Base-by-base conservation (phyloP, 2,797 vertebrate genomes). In the Hydrophis major region DNA sequence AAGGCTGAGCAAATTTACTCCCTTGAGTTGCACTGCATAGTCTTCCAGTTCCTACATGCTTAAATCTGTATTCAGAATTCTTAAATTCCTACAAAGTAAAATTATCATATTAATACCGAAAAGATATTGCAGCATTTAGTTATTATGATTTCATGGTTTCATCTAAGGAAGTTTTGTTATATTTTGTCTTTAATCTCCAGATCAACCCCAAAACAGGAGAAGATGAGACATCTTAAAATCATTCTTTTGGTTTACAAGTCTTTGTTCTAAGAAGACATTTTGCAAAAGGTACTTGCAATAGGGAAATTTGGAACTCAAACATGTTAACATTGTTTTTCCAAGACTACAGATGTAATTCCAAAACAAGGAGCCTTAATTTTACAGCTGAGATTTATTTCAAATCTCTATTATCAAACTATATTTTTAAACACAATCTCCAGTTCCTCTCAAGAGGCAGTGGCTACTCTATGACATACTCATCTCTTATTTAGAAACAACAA, bases 1-100 rank as follows among this genome's bases (percentile, higher is more conserved):
- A 74, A 86, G 32, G 18, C 32, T 37, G 89, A 88, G 90, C 83
- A 90, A 95, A 56, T 89, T 63, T 78, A 14, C 2, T 89, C 90
- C 63, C 55, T 22, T 22, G 37, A 60, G 87, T n/a, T 55, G 53
- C 63, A 50, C 22, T 55, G 53, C 87, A 78, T 74, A 22, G 4
- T n/a, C 10, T 22, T 4, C 92, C 95, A 95, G 83, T 50, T 50
- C 57, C 47, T 92, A 95, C 92, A 60, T 92, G 37, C 18, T 6
- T 55, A 87, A 22, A 90, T 8, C 7, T 14, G 8, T 91, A 94
- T 95, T 91, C 93, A 87, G 53, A 96, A 95, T 89, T 55, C 37
- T 87, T 90, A 59, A 86, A 89, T 91, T 86, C 69, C 50, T 1
- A 11, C 74, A 11, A 56, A 89, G 10, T 88, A 94, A 63, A n/a